These are phyloP conservation scores for Cephus sareptanus DNA, from an alignment of 2,888 invertebrate species.

Conservation along the genomic window DNA sequence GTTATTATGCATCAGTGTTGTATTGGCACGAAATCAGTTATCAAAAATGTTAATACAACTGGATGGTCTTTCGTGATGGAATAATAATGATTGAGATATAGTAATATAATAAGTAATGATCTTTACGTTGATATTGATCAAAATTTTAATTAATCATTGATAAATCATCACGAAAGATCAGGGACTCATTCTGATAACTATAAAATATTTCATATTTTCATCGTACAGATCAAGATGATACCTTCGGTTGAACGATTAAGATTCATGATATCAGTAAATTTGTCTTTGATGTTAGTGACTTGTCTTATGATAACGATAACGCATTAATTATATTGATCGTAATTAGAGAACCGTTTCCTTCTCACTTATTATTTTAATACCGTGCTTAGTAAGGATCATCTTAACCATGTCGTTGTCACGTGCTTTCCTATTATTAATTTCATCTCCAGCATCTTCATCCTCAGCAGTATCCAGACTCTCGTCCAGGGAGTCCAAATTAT, in stretches of 20 bases:
- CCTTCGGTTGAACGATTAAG: not conserved
- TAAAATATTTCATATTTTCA: not conserved
- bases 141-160: not conserved
- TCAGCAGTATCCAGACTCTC: constrained; percentile 41
- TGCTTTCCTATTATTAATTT: constrained; percentile 27
- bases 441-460: constrained; percentile 13
- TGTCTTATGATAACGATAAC: not conserved
- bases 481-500: constrained; percentile 50
- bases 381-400: constrained; percentile 81
- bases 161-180: not conserved
- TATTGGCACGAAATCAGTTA: not conserved
- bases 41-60: not conserved
- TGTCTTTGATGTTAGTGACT: not conserved
- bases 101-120: no score
- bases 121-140: not conserved
- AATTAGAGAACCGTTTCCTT: constrained; percentile 74
- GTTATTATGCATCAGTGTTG: not conserved
- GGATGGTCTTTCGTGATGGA: no score
- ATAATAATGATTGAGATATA: no score
- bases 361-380: constrained; percentile 83
- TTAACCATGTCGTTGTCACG: constrained; percentile 72
- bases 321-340: not conserved
- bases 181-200: not conserved
- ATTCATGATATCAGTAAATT: not conserved
- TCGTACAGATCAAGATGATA: not conserved